Base-by-base conservation (phyloP, 2,888 invertebrate species). In the Priapulus caudatus region DNA sequence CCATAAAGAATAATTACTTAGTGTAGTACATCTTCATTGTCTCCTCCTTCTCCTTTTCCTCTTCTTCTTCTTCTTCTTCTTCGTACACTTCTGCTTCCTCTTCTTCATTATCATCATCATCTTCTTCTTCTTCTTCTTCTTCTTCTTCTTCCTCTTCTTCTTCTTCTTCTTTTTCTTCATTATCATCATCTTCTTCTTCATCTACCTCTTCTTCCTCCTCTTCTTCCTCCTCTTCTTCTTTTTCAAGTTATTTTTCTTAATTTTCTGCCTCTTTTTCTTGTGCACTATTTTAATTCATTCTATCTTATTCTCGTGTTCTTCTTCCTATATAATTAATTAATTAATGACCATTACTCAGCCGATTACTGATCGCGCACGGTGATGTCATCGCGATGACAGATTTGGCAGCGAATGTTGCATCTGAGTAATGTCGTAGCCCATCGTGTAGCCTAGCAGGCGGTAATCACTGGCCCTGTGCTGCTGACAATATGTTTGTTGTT, bases 1-100 rank as follows among this genome's bases (percentile, higher is more conserved):
- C n/a, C n/a, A n/a, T n/a, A n/a, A n/a, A 33, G n/a, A 33, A 33
- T 10, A 33, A 33, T 10, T 33, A 33, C n/a, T 33, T 33, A 10
- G 10, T 10, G 10, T 33, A 33, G n/a, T 33, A 33, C n/a, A 33
- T 33, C n/a, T 33, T 33, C 10, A 33, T 33, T 33, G 33, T 33
- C 33, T 33, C 33, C 33, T 33, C 33, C n/a, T 33, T n/a, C n/a
- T 33, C 33, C n/a, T 33, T n/a, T 33, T 33, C 33, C n/a, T 33
- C 33, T 33, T 33, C 33, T 33, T 33, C 33, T 33, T 33, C 33
- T 33, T 33, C 33, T 33, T 33, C 33, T 33, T 33, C 33, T 33
- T 33, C 33, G 10, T 33, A 10, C n/a, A 10, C 33, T 33, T 33
- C 33, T 33, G 10, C 33, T 33, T 33, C 33, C n/a, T 33, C 33